Percentiles rank a stretch among this genome's conserved stretches.
Evolutionary conservation across 2,113 vertebrate species (phyloP).

Genomic region (Atlantisia rogersi): DNA sequence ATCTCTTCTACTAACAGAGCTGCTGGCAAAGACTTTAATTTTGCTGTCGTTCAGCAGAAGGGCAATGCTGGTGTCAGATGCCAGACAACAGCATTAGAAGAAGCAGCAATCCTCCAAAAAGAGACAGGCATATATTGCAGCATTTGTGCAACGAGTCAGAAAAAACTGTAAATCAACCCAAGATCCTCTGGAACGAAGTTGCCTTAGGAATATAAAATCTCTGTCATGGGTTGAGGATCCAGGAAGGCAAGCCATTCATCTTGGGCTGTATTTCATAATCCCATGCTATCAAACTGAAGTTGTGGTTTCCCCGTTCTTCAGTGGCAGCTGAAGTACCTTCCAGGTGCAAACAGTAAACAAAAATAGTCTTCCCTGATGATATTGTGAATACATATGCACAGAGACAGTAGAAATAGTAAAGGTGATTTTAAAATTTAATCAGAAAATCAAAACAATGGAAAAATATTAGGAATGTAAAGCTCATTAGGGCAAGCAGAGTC

Average conservation of each 20-base stretch:
- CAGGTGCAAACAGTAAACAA: background rate
- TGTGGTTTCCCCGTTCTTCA: background rate
- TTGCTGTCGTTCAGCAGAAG: background rate
- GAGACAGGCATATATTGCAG: background rate
- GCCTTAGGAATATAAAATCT: background rate
- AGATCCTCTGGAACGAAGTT: background rate
- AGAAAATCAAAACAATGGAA: conserved; percentile 35
- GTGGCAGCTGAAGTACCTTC: background rate
- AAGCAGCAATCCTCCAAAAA: background rate
- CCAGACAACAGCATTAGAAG: background rate
- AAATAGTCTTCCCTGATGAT: background rate
- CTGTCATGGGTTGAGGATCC: background rate
- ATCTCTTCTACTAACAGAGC: background rate
- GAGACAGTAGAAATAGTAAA: conserved; percentile 6
- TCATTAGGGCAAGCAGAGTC: conserved; percentile 10
- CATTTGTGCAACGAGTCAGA: background rate
- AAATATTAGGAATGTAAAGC: conserved; percentile 8
- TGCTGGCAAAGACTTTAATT: background rate
- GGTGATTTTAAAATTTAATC: conserved; percentile 50
- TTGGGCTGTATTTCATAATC: background rate
- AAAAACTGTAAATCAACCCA: background rate
- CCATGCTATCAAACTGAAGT: accelerated
- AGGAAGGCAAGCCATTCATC: background rate
- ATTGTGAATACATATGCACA: background rate
- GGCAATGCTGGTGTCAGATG: background rate